Evolutionary conservation across 2,888 invertebrate species (phyloP).

Genomic region (Ormyrus nitidulus): DNA sequence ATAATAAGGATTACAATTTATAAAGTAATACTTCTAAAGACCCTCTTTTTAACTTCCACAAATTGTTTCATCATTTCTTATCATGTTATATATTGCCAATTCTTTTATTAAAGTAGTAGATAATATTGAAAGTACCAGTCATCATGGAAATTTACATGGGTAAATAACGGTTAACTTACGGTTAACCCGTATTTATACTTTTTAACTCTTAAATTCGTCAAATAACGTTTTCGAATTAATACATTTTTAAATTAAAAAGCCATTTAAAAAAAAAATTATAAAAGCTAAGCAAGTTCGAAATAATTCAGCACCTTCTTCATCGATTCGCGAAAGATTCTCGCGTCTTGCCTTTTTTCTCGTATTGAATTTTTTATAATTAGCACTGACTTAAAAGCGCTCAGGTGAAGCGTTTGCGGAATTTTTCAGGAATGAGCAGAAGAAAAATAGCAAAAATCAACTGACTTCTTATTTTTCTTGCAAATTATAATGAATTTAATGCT

Average conservation of each 20-base stretch:
- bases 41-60: constrained; percentile 8
- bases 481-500: no score
- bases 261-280: background rate
- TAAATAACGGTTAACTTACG: no score
- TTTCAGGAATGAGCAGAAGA: no score
- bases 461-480: no score
- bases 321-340: background rate
- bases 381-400: background rate
- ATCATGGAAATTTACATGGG: background rate
- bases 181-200: no score
- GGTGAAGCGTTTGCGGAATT: no score
- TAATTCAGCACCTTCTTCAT: background rate
- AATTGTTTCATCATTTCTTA: background rate
- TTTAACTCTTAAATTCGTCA: no score
- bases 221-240: no score
- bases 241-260: no score
- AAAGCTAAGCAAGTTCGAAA: background rate
- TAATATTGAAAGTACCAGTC: constrained; percentile 42
- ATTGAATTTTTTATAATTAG: background rate
- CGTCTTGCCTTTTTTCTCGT: background rate
- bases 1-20: constrained; percentile 7
- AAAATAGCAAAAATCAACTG: no score
- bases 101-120: background rate
- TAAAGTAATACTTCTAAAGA: background rate
- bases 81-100: background rate